Percentiles rank a stretch among this genome's conserved stretches.
Evolutionary conservation across 2,797 vertebrate genomes (phyloP).

Genomic region (Morelia viridis): DNA sequence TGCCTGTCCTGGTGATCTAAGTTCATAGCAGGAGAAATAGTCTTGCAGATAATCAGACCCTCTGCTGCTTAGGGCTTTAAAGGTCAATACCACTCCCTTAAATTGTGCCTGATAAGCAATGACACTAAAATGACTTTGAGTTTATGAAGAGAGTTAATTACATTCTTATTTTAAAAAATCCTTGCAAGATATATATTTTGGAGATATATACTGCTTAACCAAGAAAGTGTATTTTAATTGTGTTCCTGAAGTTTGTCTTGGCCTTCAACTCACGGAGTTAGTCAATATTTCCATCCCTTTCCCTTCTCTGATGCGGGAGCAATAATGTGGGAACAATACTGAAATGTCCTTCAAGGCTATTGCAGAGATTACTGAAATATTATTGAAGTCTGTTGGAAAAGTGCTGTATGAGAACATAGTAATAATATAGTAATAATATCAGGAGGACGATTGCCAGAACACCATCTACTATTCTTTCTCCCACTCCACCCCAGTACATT

Average conservation of each 20-base stretch:
- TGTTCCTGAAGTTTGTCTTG: background rate
- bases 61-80: no score
- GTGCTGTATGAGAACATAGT: background rate
- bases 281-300: background rate
- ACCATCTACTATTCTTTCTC: background rate
- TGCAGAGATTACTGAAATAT: background rate
- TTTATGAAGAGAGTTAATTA: background rate
- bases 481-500: background rate
- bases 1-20: no score
- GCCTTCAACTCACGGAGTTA: background rate
- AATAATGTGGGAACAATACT: background rate
- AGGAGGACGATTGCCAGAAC: background rate
- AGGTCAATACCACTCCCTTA: no score
- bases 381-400: background rate
- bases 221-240: background rate
- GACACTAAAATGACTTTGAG: background rate
- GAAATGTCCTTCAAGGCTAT: background rate
- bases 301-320: background rate
- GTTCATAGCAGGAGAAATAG: no score
- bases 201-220: background rate
- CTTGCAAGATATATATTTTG: background rate
- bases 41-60: no score
- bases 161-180: background rate
- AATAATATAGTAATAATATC: no score
- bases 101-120: no score